These are phyloP conservation scores for Antheraea pernyi DNA, from an alignment of 1,140 invertebrate genomes.

Conservation along the genomic window DNA sequence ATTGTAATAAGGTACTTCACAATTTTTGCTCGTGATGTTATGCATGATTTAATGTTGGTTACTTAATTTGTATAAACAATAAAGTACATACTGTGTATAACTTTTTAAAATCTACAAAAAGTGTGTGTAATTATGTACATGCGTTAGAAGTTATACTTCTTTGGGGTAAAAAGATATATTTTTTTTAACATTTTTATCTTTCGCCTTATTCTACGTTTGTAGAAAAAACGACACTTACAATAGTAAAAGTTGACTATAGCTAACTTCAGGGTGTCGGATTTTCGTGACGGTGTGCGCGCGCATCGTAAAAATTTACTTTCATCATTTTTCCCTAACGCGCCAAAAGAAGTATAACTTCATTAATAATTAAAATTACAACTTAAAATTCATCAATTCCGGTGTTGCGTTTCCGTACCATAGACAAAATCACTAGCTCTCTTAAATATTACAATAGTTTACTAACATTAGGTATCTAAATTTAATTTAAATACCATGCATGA, in stretches of 20 bases:
- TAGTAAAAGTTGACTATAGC: too few relatives aligned
- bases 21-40: background rate
- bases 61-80: background rate
- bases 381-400: background rate
- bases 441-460: background rate
- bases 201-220: too few relatives aligned
- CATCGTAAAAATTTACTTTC: too few relatives aligned
- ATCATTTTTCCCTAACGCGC: too few relatives aligned
- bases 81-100: background rate
- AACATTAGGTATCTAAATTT: background rate
- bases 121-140: too few relatives aligned
- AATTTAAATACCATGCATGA: constrained; percentile 5
- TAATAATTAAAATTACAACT: background rate
- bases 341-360: too few relatives aligned
- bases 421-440: background rate
- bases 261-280: too few relatives aligned
- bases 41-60: background rate
- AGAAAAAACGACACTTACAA: too few relatives aligned
- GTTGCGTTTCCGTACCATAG: background rate
- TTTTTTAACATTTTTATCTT: too few relatives aligned
- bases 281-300: too few relatives aligned
- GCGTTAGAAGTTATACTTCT: too few relatives aligned
- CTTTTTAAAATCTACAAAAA: background rate
- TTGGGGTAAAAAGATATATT: too few relatives aligned
- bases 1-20: background rate